Evolutionary conservation across 2,888 invertebrate species (phyloP).

Genomic region (Ceriagrion tenellum): DNA sequence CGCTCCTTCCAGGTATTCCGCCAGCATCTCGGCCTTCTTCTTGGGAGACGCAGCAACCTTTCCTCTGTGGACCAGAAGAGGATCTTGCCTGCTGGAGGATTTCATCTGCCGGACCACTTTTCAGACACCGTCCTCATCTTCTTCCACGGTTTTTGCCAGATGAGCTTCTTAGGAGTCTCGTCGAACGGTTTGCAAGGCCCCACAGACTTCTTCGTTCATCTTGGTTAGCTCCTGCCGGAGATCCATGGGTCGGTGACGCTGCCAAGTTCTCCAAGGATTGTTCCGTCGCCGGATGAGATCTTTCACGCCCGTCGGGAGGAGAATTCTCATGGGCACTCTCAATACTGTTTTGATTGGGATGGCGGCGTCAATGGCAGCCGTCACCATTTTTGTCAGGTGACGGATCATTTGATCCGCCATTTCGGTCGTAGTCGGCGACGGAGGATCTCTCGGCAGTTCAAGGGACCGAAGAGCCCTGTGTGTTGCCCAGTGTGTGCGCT

Average conservation of each 20-base stretch:
- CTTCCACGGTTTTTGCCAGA: background rate
- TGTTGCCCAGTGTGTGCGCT: too few relatives aligned
- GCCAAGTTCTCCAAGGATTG: background rate
- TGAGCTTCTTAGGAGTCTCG: background rate
- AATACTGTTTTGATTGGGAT: too few relatives aligned
- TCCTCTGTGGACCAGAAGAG: background rate
- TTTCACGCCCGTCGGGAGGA: too few relatives aligned
- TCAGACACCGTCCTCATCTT: background rate
- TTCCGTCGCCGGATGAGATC: too few relatives aligned
- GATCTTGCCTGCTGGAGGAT: background rate
- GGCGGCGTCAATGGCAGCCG: too few relatives aligned
- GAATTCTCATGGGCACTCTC: too few relatives aligned
- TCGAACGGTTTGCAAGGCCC: background rate
- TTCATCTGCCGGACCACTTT: background rate
- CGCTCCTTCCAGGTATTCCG: background rate
- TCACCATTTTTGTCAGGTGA: too few relatives aligned
- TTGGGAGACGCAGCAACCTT: background rate
- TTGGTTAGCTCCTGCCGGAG: background rate
- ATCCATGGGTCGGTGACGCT: background rate
- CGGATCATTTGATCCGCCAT: too few relatives aligned
- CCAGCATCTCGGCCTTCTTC: background rate
- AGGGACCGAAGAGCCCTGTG: too few relatives aligned
- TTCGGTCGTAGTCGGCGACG: too few relatives aligned
- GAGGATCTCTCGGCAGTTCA: too few relatives aligned
- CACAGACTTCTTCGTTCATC: background rate